Base-by-base conservation (phyloP, 2,113 vertebrate species). In the Anguilla rostrata region DNA sequence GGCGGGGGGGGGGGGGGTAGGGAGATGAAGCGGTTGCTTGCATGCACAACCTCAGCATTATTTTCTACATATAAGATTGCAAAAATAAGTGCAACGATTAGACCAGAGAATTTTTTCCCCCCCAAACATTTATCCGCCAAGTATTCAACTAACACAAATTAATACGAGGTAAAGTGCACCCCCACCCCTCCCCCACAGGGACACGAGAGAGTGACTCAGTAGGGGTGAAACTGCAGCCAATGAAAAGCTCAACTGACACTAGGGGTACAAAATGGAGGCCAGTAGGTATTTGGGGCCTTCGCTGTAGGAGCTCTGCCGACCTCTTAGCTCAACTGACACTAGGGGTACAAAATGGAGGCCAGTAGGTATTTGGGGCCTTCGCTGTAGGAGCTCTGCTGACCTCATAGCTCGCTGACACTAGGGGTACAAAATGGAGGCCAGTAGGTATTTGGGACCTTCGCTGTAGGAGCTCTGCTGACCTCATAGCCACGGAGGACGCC, bases 401-500 rank as follows among this genome's bases (percentile, higher is more conserved):
- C 98, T 99, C 98, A 0, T 98, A 99, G 88, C 98, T n/a, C n/a
- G n/a, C n/a, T n/a, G n/a, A n/a, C n/a, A n/a, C n/a, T n/a, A 53
- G 49, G 49, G 49, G 49, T 9, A 14, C 71, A 29, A 2, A 78
- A 8, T 78, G 11, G 75, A 39, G 34, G 75, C n/a, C 6, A 15
- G 26, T 78, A n/a, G 8, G 57, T 41, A 22, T 49, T 39, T 53
- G 9, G 57, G 15, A 15, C 41, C 11, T 22, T 49, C n/a, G 18
- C 39, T 11, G 87, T 41, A 56, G 39, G 39, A 40, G n/a, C 60
- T n/a, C 16, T 80, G 9, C 26, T 91, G 86, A 99, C 98, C 98
- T 99, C 98, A 0, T 98, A 99, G 88, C 98, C 98, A 89, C 97
- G 75, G 3, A 99, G 96, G 90, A 99, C 93, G 34, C 98, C 97